phyloP scores from a whole-genome alignment of 2,888 invertebrate genomes.

The Aphelenchoides bicaudatus region DNA sequence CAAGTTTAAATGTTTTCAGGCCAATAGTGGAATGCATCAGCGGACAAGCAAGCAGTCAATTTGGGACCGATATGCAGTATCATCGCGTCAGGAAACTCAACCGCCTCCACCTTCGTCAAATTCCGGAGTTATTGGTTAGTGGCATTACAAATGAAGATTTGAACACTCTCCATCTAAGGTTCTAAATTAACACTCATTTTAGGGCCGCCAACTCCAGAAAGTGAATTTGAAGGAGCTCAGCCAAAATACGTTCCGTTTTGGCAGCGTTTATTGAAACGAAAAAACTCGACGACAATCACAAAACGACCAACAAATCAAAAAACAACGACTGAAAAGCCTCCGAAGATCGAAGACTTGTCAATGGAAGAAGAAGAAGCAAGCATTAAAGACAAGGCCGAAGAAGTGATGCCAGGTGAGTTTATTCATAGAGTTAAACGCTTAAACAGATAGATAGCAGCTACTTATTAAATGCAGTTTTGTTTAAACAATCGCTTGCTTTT shows the following conservation, averaged over 20 bases:
- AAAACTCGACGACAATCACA: conserved; percentile 22
- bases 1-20: no score
- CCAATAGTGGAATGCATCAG: not conserved
- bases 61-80: conserved; percentile 20
- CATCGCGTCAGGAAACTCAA: conserved; percentile 17
- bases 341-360: conserved; percentile 13
- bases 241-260: conserved; percentile 57
- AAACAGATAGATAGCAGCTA: no score
- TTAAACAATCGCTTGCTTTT: no score
- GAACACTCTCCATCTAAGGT: no score
- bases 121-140: conserved; percentile 15
- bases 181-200: no score
- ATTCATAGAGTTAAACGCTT: no score
- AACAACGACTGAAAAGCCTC: conserved; percentile 27
- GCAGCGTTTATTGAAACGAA: conserved; percentile 46
- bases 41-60: conserved; percentile 11
- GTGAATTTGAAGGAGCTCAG: conserved; percentile 39
- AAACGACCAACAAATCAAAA: conserved; percentile 18
- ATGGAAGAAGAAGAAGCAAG: conserved; percentile 4
- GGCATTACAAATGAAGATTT: no score
- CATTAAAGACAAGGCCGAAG: conserved; percentile 21
- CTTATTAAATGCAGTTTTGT: no score
- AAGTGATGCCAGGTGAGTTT: conserved; percentile 18
- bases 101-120: conserved; percentile 21
- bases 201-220: conserved; percentile 12